Evolutionary conservation across 2,797 vertebrate species (phyloP), one percentile per base, ranked within the genome.

Genomic region (Sebastes taczanowskii): DNA sequence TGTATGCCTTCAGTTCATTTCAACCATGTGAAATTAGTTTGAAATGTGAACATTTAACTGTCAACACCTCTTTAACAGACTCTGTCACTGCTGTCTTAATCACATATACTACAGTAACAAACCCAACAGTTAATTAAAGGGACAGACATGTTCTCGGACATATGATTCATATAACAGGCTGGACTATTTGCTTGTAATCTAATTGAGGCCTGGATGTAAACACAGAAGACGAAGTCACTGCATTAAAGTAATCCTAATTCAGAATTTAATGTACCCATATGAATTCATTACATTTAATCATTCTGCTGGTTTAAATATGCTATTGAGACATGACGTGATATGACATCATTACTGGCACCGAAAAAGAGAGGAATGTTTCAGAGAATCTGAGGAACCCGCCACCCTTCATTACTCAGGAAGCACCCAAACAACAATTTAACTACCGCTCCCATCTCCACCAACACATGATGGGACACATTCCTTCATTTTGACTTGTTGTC

Each of bases 321-420:
- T 62, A 67, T 75, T 52, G 69, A 72, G 74, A 67, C 30, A 66
- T 46, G 10, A 59, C 23, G 38, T 20, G 52, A 78, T 56, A 75
- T 20, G 32, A 71, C 34, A 74, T 80, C 11, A 56, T 80, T 62
- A 83, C 71, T 84, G 78, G 83, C 81, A 82, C 82, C 20, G 34
- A 35, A 35, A 86, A 79, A 82, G 23, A 64, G 69, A 77, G 89
- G 85, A 93, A 93, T 91, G 83, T 92, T 80, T 83, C 9, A 83
- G 64, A 77, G 11, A 77, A 10, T 59, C 30, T 46, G 25, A 62
- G 25, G 69, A 73, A 52, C n/a, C 68, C 23, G 3, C 63, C 73
- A 84, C 55, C 74, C 58, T 49, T 74, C 32, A 46, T 74, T 25
- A 75, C 59, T 71, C 62, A 77, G 80, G 23, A 72, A 73, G 58